Conservation (phyloP, 1,140 invertebrate species). For the Metaphire vulgaris region DNA sequence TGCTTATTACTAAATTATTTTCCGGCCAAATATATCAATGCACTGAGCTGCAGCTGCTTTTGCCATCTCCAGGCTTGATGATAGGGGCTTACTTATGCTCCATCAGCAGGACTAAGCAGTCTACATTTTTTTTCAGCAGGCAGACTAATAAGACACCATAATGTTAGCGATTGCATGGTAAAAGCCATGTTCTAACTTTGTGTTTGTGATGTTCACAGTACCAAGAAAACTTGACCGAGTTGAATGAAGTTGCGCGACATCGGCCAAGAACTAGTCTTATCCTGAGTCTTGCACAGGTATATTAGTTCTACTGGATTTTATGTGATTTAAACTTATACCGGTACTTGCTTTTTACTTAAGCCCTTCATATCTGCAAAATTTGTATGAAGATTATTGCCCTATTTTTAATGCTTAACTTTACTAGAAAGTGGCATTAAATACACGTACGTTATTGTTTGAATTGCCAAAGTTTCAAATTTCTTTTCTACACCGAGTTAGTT, state of each 20-base stretch:
- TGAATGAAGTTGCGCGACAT: slow-evolving; percentile 81
- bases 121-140: neutral
- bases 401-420: too few species aligned
- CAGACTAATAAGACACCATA: neutral
- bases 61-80: neutral
- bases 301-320: too few species aligned
- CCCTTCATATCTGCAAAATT: too few species aligned
- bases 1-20: neutral
- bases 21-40: neutral
- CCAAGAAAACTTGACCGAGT: slow-evolving; percentile 80
- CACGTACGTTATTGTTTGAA: too few species aligned
- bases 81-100: neutral
- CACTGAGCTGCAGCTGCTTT: neutral
- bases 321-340: too few species aligned
- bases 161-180: too few species aligned
- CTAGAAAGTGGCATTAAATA: too few species aligned
- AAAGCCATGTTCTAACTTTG: slow-evolving; percentile 15
- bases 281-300: slow-evolving; percentile 76
- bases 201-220: slow-evolving; percentile 58
- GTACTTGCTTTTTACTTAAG: too few species aligned
- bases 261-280: slow-evolving; percentile 78
- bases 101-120: neutral
- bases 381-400: too few species aligned
- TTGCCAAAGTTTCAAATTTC: too few species aligned
- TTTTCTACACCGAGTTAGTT: too few species aligned